Conservation (phyloP, 2,113 vertebrate species). For the Bubalus kerabau region DNA sequence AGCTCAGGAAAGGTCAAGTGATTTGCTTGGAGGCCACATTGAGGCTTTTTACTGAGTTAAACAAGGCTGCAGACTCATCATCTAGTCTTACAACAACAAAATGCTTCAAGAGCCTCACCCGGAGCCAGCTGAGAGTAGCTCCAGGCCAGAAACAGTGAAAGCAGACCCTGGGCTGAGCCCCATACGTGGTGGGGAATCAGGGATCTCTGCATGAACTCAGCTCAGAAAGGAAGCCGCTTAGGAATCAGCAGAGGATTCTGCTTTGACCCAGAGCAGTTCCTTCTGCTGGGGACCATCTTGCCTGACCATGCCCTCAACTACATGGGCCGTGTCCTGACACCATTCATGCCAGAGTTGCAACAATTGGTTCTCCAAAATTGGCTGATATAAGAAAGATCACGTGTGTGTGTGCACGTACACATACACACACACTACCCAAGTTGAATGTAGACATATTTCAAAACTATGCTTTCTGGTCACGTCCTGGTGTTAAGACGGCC, state of each 20-base stretch:
- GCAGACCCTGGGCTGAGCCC: background rate
- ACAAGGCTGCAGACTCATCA: background rate
- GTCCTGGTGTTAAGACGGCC: background rate
- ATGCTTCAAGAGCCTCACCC: too few species aligned
- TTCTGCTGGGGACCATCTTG: background rate
- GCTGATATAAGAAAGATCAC: background rate
- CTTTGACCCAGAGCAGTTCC: background rate
- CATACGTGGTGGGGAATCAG: accelerated
- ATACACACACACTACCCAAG: background rate
- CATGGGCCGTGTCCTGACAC: background rate
- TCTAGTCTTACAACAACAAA: too few species aligned
- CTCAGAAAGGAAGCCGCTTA: background rate
- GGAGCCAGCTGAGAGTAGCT: background rate
- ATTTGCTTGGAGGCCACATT: background rate
- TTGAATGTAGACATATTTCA: background rate
- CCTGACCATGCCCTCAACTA: background rate
- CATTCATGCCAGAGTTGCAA: background rate
- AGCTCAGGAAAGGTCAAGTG: background rate
- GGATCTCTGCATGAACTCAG: background rate
- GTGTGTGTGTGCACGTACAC: accelerated
- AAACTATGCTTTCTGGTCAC: background rate
- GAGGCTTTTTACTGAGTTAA: background rate
- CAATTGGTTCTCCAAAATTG: background rate
- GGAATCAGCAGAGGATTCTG: background rate
- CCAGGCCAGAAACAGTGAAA: background rate